Conservation (phyloP, 2,797 vertebrate genomes). For the Helarctos malayanus region DNA sequence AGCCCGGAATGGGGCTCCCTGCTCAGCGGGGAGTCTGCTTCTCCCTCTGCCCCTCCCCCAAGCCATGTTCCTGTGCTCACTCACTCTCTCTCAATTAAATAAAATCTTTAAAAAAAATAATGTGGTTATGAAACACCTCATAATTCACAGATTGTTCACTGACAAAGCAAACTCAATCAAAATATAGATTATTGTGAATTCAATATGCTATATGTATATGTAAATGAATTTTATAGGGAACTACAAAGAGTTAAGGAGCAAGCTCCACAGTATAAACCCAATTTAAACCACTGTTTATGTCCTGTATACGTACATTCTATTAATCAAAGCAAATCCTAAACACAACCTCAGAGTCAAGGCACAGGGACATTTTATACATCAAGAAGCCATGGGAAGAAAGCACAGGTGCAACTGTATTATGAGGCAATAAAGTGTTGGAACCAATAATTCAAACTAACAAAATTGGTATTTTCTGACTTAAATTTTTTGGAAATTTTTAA, state of each 20-base stretch:
- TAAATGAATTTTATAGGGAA: background rate
- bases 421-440: background rate
- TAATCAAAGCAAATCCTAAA: constrained; percentile 38
- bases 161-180: background rate
- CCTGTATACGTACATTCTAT: background rate
- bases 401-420: background rate
- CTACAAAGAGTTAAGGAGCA: background rate
- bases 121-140: background rate
- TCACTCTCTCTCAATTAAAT: background rate
- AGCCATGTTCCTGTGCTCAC: rapidly evolving
- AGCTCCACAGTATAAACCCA: background rate
- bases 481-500: background rate
- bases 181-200: background rate
- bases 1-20: background rate
- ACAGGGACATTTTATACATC: background rate
- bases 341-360: background rate
- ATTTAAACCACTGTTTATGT: background rate
- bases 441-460: background rate
- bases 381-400: background rate
- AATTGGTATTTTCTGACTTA: background rate
- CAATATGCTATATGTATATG: background rate
- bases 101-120: background rate
- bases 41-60: background rate
- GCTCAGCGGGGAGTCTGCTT: background rate
- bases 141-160: background rate